Evolutionary conservation across 23 tunicate species (phyloP), one percentile per base, ranked within the genome.

Genomic region (Styela clava): DNA sequence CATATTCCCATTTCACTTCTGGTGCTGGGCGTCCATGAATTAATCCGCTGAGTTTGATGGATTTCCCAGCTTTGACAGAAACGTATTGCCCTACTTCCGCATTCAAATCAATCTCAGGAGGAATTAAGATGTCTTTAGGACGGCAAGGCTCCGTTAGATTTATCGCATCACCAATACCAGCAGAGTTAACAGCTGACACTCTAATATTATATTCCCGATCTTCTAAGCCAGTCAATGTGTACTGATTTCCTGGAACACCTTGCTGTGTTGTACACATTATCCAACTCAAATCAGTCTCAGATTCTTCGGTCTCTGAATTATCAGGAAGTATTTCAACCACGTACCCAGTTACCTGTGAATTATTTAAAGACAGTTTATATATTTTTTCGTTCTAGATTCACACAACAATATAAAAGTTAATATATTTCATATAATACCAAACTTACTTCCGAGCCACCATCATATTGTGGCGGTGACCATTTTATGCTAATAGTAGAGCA

Each of bases 21-120:
- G 99, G 96, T 26, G 79, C 62, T 0, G 99, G 99, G 0, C 99
- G 88, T 3, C 96, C 99, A 0, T 68, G 63, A 34, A 95, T 69
- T 1, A 44, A 33, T 34, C 87, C 80, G 9, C 74, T 35, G 9
- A 95, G 74, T 37, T 82, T 37, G 77, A 95, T 74, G 2, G 79
- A 76, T 22, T 74, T 78, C 2, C 99, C 99, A 0, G 96, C 92
- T 33, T 69, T 70, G 22, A 95, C 89, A 33, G 86, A 69, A 21
- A 95, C 83, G 61, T 74, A 79, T 33, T 76, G 87, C 28, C 96
- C 96, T 22, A 87, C 90, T n/a, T 84, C 89, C 19, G 97, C 64
- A 74, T 95, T 96, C 31, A 94, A 86, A 18, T 87, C 92, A 68
- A 95, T 95, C 74, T 90, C 96, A 16, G 99, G 99, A 2, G 85